Conservation (phyloP, 2,113 vertebrate species). For the Helogale parvula region DNA sequence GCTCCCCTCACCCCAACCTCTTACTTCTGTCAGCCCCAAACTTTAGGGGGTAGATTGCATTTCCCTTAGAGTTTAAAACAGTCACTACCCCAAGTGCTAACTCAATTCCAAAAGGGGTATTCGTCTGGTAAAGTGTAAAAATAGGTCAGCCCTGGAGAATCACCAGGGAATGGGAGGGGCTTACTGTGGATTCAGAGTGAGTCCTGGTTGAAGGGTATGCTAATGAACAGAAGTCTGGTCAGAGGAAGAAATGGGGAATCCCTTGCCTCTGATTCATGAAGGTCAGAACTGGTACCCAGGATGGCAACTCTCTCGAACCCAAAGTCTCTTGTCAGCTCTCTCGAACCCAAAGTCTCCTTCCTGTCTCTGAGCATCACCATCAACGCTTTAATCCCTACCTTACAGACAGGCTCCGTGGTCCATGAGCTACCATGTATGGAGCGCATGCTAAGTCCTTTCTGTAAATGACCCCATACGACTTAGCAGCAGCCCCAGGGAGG, state of each 20-base stretch:
- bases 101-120: conserved; percentile 9
- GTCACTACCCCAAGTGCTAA: neutral
- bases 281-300: neutral
- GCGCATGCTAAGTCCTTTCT: neutral
- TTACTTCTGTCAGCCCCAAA: neutral
- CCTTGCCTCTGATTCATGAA: neutral
- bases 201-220: neutral
- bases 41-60: neutral
- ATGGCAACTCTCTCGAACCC: neutral
- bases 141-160: neutral
- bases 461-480: neutral
- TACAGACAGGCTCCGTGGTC: neutral
- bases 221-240: neutral
- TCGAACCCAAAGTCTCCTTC: neutral
- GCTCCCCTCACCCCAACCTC: neutral
- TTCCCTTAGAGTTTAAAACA: neutral
- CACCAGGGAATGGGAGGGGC: neutral
- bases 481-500: neutral
- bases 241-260: neutral
- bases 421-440: neutral
- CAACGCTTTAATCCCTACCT: neutral
- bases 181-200: neutral
- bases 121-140: neutral
- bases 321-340: neutral
- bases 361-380: neutral